Evolutionary conservation across 2,113 vertebrate species (phyloP).

Genomic region (Herpetotheres cachinnans): DNA sequence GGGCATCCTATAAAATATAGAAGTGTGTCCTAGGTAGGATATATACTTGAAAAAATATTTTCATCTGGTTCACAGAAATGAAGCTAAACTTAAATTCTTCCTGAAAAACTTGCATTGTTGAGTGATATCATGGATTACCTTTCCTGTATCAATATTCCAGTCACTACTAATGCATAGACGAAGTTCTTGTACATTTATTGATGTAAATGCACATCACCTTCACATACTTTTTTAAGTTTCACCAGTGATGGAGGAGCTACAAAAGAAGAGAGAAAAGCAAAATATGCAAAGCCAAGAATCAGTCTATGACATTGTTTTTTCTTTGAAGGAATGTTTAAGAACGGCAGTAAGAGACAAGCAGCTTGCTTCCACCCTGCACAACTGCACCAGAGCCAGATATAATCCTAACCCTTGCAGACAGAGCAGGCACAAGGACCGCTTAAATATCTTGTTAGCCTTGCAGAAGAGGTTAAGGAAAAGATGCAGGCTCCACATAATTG

Average conservation of each 20-base stretch:
- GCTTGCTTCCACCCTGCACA: background rate
- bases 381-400: background rate
- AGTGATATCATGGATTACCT: background rate
- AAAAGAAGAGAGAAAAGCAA: background rate
- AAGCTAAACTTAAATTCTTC: background rate
- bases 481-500: fast-evolving
- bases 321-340: background rate
- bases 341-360: background rate
- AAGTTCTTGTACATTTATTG: background rate
- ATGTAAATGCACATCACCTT: background rate
- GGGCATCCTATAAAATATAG: conserved; percentile 9
- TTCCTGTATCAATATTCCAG: background rate
- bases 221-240: background rate
- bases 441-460: background rate
- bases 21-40: background rate
- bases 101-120: background rate
- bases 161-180: background rate
- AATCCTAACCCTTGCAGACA: background rate
- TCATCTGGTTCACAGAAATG: background rate
- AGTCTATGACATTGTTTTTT: background rate
- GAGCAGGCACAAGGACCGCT: background rate
- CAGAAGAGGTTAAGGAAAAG: background rate
- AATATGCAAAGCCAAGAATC: background rate
- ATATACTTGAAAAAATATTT: background rate
- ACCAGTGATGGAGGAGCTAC: background rate